phyloP scores from a whole-genome alignment of 2,888 invertebrate species.

The Drosophila monieri region DNA sequence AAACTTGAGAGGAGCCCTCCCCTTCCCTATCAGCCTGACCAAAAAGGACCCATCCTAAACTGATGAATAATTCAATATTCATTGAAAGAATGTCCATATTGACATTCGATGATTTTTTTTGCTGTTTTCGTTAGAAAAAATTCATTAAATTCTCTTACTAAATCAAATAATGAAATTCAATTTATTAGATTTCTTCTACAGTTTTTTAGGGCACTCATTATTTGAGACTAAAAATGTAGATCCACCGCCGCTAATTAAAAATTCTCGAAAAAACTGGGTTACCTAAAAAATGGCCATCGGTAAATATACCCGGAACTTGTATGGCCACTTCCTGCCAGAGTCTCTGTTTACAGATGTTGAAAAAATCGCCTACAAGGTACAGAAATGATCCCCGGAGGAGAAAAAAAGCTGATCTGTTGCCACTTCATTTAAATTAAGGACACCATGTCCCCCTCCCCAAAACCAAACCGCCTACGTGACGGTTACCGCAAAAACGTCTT shows the following conservation, averaged over 20 bases:
- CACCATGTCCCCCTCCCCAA: constrained; percentile 17
- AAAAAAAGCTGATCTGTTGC: constrained; percentile 55
- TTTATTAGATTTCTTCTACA: background rate
- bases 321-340: constrained; percentile 6
- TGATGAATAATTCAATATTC: constrained; percentile 7
- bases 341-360: constrained; percentile 57
- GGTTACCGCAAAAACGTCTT: constrained; percentile 58
- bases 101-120: constrained; percentile 1
- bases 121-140: too few relatives aligned
- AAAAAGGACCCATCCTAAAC: background rate
- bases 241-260: background rate
- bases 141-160: background rate
- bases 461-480: constrained; percentile 44
- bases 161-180: constrained; percentile 7
- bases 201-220: background rate
- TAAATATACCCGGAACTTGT: background rate
- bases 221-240: background rate
- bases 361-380: constrained; percentile 40
- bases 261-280: background rate
- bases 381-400: constrained; percentile 66
- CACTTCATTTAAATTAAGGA: constrained; percentile 76
- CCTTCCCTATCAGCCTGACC: background rate
- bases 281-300: background rate
- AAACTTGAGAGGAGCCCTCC: background rate
- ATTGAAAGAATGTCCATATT: background rate